Percentiles rank a stretch among this genome's conserved stretches.
Conservation (phyloP, 2,888 invertebrate genomes). For the Agrochola macilenta region DNA sequence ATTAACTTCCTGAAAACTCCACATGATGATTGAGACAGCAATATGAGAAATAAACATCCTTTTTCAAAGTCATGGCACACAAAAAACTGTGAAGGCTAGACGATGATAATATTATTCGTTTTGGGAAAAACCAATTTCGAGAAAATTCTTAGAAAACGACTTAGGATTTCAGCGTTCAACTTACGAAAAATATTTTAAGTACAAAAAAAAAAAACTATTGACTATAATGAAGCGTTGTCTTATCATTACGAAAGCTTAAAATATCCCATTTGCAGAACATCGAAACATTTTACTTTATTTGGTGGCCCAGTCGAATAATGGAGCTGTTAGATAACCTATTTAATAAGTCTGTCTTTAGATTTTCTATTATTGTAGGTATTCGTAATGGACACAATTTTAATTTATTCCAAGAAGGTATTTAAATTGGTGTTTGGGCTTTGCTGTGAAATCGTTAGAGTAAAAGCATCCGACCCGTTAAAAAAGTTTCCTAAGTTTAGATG, state of each 20-base stretch:
- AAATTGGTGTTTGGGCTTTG: neutral
- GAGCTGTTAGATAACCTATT: neutral
- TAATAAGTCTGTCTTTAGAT: neutral
- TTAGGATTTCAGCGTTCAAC: neutral
- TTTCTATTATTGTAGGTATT: neutral
- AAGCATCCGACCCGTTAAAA: neutral
- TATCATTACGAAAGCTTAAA: neutral
- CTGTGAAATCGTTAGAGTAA: slow-evolving; percentile 16
- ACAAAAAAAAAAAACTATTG: no score
- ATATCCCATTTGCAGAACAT: neutral
- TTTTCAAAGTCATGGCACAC: neutral
- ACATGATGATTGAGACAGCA: neutral
- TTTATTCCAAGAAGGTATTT: neutral
- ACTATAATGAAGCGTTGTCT: neutral
- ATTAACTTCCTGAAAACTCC: neutral
- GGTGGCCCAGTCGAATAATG: neutral
- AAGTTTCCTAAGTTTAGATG: slow-evolving; percentile 2
- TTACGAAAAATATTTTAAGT: neutral
- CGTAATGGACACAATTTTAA: neutral
- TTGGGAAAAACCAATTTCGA: slow-evolving; percentile 5
- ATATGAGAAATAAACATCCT: neutral
- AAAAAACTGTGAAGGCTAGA: slow-evolving; percentile 13
- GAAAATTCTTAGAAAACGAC: neutral
- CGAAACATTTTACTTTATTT: neutral
- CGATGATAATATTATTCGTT: slow-evolving; percentile 14